These are phyloP conservation scores for Drosophila ambigua DNA, from an alignment of 1,140 invertebrate genomes.

Conservation along the genomic window DNA sequence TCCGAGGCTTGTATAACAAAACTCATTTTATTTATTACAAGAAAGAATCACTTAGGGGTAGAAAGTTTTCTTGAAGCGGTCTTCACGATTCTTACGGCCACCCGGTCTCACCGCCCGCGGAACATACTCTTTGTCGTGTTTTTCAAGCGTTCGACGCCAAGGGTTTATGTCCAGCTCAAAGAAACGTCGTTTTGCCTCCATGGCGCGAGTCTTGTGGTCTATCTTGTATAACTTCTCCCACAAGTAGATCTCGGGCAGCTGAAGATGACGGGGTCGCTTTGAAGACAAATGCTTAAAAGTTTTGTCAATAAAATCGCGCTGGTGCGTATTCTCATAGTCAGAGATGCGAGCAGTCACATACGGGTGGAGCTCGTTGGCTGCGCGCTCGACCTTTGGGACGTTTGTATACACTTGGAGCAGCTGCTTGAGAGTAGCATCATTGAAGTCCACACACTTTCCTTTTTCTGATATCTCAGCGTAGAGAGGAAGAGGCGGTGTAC, in stretches of 20 bases:
- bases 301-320: constrained; percentile 88
- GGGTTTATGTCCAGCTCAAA: constrained; percentile 88
- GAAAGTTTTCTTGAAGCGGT: constrained; percentile 86
- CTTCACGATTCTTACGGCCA: constrained; percentile 85
- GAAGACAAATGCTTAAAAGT: constrained; percentile 88
- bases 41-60: constrained; percentile 84
- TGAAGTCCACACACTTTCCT: constrained; percentile 90
- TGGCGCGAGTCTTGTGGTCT: constrained; percentile 86
- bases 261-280: constrained; percentile 86
- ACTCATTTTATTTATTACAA: constrained; percentile 18
- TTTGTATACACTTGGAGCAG: constrained; percentile 91
- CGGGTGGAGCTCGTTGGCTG: constrained; percentile 87
- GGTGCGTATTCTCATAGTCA: constrained; percentile 88
- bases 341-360: constrained; percentile 88
- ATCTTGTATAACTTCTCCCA: constrained; percentile 93
- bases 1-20: background rate
- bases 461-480: constrained; percentile 89
- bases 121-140: constrained; percentile 88
- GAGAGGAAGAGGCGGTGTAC: constrained; percentile 88
- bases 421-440: constrained; percentile 90
- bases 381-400: constrained; percentile 86
- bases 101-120: constrained; percentile 86
- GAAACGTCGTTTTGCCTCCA: constrained; percentile 88
- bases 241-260: constrained; percentile 88
- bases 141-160: constrained; percentile 86